phyloP scores from a whole-genome alignment of 1,140 invertebrate genomes.

The Ectropis grisescens region DNA sequence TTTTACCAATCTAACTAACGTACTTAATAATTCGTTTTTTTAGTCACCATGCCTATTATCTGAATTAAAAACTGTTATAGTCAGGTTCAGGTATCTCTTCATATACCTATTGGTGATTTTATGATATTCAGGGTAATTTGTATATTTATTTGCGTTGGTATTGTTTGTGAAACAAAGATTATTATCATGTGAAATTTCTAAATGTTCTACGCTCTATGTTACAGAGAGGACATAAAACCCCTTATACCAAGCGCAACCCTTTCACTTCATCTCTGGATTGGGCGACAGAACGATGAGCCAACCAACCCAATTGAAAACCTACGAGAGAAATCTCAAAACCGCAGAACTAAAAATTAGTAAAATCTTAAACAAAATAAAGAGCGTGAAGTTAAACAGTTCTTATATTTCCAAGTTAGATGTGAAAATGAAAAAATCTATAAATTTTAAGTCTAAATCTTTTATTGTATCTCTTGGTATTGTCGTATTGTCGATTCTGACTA shows the following conservation, averaged over 20 bases:
- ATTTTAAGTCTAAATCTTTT: no score
- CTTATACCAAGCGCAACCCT: conserved; percentile 10
- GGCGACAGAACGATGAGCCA: conserved; percentile 17
- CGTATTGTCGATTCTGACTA: background rate
- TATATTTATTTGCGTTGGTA: no score
- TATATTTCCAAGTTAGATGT: conserved; percentile 27
- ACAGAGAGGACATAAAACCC: conserved; percentile 29
- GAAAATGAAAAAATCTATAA: conserved; percentile 5
- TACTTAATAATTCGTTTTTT: no score
- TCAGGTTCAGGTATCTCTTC: no score
- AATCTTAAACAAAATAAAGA: conserved; percentile 41
- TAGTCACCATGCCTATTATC: no score
- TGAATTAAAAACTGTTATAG: no score
- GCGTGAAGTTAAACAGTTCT: conserved; percentile 30
- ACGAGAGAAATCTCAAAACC: conserved; percentile 42
- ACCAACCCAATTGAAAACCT: conserved; percentile 19
- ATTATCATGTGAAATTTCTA: no score
- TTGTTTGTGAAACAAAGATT: no score
- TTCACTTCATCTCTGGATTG: conserved; percentile 17
- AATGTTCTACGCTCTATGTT: background rate
- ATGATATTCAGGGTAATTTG: no score
- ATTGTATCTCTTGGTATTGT: conserved; percentile 9
- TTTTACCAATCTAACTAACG: no score
- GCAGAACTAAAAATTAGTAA: conserved; percentile 41
- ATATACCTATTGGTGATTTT: no score